Conservation (phyloP, 2,113 vertebrate genomes). For the Chamaetylas fuelleborni region DNA sequence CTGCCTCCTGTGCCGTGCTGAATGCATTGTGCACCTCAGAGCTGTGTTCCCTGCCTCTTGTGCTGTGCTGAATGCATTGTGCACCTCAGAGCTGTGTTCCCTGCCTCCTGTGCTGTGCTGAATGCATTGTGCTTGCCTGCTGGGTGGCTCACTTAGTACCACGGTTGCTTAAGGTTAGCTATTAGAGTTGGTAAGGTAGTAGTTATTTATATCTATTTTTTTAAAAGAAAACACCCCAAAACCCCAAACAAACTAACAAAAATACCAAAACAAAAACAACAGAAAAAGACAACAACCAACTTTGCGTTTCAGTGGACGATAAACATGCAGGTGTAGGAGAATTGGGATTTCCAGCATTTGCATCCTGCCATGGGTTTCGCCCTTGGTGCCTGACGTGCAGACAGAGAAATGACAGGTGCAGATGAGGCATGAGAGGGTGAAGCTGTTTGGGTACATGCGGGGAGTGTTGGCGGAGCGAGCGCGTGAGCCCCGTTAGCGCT, state of each 20-base stretch:
- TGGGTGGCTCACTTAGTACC: background rate
- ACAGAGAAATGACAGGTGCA: background rate
- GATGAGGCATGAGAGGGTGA: background rate
- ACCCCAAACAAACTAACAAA: background rate
- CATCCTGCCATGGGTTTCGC: background rate
- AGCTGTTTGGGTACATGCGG: rapidly evolving
- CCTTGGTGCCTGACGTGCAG: background rate
- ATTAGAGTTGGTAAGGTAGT: background rate
- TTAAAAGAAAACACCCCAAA: background rate
- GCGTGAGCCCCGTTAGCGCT: rapidly evolving
- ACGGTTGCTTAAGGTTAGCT: background rate
- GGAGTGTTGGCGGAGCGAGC: rapidly evolving
- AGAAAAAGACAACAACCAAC: background rate
- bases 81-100: background rate
- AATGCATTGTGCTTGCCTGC: background rate
- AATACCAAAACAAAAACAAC: background rate
- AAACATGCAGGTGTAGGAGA: background rate
- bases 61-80: rapidly evolving
- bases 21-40: background rate
- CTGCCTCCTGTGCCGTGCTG: background rate
- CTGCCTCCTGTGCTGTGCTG: too few relatives aligned
- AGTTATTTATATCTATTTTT: background rate
- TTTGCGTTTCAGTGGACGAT: background rate
- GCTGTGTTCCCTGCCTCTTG: background rate
- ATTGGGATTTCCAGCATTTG: background rate